phyloP scores from a whole-genome alignment of 2,113 vertebrate species.

The Phaethon lepturus region DNA sequence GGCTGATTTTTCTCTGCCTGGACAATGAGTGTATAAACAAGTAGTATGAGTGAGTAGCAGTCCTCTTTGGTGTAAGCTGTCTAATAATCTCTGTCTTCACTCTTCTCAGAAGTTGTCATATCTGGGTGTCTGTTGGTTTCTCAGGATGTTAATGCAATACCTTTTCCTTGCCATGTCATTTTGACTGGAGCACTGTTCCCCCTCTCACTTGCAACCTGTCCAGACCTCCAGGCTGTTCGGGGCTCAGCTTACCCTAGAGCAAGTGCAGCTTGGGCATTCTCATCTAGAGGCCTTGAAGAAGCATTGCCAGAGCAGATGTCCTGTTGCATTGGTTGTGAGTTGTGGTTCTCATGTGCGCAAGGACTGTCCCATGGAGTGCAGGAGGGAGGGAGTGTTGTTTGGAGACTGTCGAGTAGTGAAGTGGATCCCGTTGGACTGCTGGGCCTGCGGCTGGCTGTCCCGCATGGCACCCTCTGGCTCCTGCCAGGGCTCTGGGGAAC shows the following conservation, averaged over 20 bases:
- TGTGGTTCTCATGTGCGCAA: fast-evolving
- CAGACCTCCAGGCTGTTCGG: neutral
- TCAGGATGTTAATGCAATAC: neutral
- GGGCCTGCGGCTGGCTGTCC: fast-evolving
- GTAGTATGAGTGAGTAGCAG: neutral
- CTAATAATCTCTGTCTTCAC: neutral
- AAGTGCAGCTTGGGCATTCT: neutral
- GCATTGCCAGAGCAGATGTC: fast-evolving
- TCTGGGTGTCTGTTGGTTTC: neutral
- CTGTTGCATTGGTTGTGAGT: too few relatives aligned
- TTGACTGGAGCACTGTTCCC: neutral
- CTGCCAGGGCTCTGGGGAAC: neutral
- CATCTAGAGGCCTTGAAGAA: neutral
- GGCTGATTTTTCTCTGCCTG: neutral
- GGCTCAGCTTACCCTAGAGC: neutral
- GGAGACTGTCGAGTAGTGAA: neutral
- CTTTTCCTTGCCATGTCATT: neutral
- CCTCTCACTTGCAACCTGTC: neutral
- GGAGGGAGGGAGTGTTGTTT: neutral
- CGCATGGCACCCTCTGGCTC: fast-evolving
- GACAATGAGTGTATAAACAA: neutral
- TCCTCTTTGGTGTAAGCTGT: neutral
- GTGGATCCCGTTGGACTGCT: fast-evolving
- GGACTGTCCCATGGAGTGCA: fast-evolving
- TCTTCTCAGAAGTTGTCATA: neutral